A percentile compares a stretch with the other conserved stretches of the same genome.
phyloP scores from a whole-genome alignment of 1,140 invertebrate species.

The Drosophila mojavensis region DNA sequence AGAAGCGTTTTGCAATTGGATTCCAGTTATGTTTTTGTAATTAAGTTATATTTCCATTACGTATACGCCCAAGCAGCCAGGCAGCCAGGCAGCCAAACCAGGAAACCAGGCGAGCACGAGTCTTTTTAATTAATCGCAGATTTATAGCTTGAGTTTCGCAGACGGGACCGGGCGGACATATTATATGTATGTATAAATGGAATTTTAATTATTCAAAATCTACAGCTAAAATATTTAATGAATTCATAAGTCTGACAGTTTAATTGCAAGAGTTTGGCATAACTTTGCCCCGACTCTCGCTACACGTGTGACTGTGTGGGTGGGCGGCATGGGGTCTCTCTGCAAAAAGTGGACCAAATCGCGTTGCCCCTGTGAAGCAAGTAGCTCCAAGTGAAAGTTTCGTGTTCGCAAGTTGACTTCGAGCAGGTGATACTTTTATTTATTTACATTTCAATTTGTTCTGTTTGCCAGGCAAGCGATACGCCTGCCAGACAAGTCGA shows the following conservation, averaged over 20 bases:
- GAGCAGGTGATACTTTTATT: conserved; percentile 40
- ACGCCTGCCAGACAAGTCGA: conserved; percentile 13
- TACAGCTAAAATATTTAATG: conserved; percentile 81
- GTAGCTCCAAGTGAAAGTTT: not conserved
- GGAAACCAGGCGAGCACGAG: conserved; percentile 12
- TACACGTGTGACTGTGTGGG: not conserved
- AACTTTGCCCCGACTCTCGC: conserved; percentile 51
- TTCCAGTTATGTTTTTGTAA: conserved; percentile 78
- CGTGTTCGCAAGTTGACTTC: not conserved
- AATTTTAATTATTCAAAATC: conserved; percentile 82
- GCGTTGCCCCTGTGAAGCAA: not conserved
- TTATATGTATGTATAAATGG: conserved; percentile 66
- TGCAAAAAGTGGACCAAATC: conserved; percentile 17
- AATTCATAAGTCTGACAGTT: conserved; percentile 82
- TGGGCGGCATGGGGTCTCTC: not conserved
- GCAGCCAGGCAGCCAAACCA: not conserved
- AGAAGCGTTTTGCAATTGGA: conserved; percentile 63
- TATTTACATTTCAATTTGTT: conserved; percentile 46
- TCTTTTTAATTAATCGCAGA: conserved; percentile 78
- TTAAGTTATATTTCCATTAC: conserved; percentile 75
- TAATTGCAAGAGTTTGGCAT: conserved; percentile 75
- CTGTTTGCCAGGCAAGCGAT: too few relatives aligned
- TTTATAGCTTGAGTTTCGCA: conserved; percentile 68
- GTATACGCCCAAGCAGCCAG: conserved; percentile 52
- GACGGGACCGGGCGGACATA: conserved; percentile 14